These are phyloP conservation scores for Trichonephila clavata DNA, from an alignment of 1,140 invertebrate species.

Conservation along the genomic window DNA sequence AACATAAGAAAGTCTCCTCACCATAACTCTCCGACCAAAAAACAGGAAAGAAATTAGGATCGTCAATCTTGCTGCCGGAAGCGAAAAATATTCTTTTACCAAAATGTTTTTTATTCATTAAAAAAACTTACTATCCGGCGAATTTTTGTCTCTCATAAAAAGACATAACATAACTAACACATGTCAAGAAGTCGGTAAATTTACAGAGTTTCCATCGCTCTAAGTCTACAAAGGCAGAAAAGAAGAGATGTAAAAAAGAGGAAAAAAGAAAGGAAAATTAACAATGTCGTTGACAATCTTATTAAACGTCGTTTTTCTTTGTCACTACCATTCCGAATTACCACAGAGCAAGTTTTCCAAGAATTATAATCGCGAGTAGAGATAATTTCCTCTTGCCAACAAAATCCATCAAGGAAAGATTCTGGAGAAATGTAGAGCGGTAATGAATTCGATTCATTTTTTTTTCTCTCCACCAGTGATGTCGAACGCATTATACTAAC, in stretches of 20 bases:
- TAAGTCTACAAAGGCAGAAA: not conserved
- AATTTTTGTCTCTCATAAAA: not conserved
- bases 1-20: not conserved
- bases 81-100: not conserved
- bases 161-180: slow-evolving; percentile 24
- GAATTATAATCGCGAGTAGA: not conserved
- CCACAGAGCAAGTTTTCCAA: slow-evolving; percentile 2
- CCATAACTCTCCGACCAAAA: not conserved
- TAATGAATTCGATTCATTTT: slow-evolving; percentile 9
- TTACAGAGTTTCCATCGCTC: not conserved
- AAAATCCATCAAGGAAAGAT: not conserved
- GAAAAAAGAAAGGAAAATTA: slow-evolving; percentile 4
- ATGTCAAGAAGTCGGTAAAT: not conserved
- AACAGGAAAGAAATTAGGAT: not conserved
- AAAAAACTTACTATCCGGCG: not conserved
- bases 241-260: not conserved
- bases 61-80: not conserved
- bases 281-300: slow-evolving; percentile 32
- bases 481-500: not conserved
- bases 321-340: slow-evolving; percentile 21
- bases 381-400: not conserved
- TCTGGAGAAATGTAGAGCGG: not conserved
- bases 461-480: not conserved
- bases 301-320: slow-evolving; percentile 38
- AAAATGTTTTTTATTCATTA: not conserved